Percentiles rank a stretch among this genome's conserved stretches.
Evolutionary conservation across 2,797 vertebrate species (phyloP).

Genomic region (Gobionotothen gibberifrons): DNA sequence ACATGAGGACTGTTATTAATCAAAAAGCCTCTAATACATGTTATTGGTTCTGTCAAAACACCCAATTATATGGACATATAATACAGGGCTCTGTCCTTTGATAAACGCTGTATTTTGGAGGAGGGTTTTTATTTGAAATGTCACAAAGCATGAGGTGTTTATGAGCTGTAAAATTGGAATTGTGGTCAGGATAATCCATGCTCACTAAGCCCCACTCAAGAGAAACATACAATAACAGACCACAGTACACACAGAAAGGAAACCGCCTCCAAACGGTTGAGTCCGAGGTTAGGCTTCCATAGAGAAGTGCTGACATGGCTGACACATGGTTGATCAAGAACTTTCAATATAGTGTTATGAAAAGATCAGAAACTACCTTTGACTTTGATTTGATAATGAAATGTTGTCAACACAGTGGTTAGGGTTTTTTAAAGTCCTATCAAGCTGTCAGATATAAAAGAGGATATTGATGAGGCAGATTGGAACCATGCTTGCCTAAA

Average conservation of each 20-base stretch:
- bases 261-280: not conserved
- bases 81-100: not conserved
- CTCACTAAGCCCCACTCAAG: constrained; percentile 1
- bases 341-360: not conserved
- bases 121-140: constrained; percentile 3
- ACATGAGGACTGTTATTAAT: constrained; percentile 13
- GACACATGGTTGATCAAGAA: not conserved
- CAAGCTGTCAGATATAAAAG: no score
- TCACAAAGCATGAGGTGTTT: constrained; percentile 10
- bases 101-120: not conserved
- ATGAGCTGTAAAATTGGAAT: constrained; percentile 6
- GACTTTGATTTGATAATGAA: not conserved
- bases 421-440: no score
- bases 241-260: not conserved
- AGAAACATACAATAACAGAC: constrained; percentile 1
- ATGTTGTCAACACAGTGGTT: not conserved
- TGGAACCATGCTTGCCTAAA: no score
- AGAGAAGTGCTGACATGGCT: not conserved
- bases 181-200: constrained; percentile 5
- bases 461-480: no score
- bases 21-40: constrained; percentile 16
- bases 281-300: not conserved
- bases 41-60: constrained; percentile 9
- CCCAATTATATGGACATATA: not conserved
- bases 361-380: not conserved